These are phyloP conservation scores for Muraenolepis orangiensis DNA, from an alignment of 2,797 vertebrate species.

Conservation along the genomic window DNA sequence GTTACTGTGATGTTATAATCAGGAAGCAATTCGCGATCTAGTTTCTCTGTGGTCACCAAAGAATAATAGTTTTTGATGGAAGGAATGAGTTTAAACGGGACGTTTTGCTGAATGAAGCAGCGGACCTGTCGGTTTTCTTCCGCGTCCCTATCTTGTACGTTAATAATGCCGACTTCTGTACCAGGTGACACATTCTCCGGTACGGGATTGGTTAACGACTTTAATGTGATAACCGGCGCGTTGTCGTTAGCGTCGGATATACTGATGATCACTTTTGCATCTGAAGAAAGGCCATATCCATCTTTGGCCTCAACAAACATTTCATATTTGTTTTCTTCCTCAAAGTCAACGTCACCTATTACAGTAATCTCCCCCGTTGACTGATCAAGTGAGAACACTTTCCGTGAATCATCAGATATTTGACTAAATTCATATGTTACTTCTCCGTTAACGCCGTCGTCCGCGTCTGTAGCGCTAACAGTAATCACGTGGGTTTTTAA, in stretches of 20 bases:
- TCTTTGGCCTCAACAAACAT: constrained; percentile 78
- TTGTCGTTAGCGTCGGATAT: constrained; percentile 78
- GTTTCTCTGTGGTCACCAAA: no score
- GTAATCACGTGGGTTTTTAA: constrained; percentile 38
- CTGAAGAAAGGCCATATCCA: constrained; percentile 65
- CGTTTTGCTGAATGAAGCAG: no score
- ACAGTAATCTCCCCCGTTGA: constrained; percentile 43
- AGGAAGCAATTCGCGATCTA: no score
- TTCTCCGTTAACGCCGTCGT: constrained; percentile 61
- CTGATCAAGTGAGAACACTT: constrained; percentile 51
- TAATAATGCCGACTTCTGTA: constrained; percentile 76
- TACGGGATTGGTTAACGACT: constrained; percentile 62
- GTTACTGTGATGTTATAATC: no score
- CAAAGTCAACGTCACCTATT: constrained; percentile 51
- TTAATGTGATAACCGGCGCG: constrained; percentile 71
- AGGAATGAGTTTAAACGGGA: no score
- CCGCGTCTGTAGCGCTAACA: constrained; percentile 57
- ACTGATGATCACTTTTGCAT: constrained; percentile 74
- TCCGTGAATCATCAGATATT: constrained; percentile 42
- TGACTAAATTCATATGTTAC: constrained; percentile 58
- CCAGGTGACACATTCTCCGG: constrained; percentile 68
- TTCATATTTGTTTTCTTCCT: constrained; percentile 63
- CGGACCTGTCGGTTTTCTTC: constrained; percentile 69
- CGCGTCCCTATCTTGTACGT: constrained; percentile 75
- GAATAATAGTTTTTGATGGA: no score